phyloP scores from a whole-genome alignment of 2,113 vertebrate genomes.

The Passerina amoena region DNA sequence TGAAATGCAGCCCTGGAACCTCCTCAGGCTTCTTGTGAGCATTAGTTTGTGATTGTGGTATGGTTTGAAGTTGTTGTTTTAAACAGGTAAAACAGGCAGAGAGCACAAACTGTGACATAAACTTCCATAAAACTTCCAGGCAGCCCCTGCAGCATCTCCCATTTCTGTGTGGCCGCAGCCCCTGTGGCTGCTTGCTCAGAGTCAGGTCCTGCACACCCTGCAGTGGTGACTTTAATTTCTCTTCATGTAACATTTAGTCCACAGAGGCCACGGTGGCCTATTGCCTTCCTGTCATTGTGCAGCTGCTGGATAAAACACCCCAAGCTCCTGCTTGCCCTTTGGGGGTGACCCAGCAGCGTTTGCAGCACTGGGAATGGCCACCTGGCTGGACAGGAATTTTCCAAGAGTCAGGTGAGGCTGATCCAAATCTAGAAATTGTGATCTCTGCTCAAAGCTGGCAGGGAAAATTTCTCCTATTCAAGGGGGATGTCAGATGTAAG shows the following conservation, averaged over 20 bases:
- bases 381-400: background rate
- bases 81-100: background rate
- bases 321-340: background rate
- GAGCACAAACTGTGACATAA: background rate
- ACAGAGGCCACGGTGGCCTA: background rate
- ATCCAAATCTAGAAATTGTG: background rate
- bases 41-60: background rate
- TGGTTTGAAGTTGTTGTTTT: background rate
- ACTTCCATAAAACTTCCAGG: no score
- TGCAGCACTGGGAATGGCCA: background rate
- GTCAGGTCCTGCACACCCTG: background rate
- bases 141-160: background rate
- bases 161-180: background rate
- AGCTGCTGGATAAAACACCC: background rate
- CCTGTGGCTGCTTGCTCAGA: rapidly evolving
- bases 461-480: background rate
- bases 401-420: background rate
- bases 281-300: background rate
- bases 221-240: background rate
- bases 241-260: background rate
- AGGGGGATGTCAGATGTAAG: background rate
- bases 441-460: background rate
- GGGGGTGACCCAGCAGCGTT: no score
- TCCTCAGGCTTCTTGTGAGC: background rate
- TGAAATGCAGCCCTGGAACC: background rate